phyloP scores from a whole-genome alignment of 2,888 invertebrate genomes.

The Sericinus montela region DNA sequence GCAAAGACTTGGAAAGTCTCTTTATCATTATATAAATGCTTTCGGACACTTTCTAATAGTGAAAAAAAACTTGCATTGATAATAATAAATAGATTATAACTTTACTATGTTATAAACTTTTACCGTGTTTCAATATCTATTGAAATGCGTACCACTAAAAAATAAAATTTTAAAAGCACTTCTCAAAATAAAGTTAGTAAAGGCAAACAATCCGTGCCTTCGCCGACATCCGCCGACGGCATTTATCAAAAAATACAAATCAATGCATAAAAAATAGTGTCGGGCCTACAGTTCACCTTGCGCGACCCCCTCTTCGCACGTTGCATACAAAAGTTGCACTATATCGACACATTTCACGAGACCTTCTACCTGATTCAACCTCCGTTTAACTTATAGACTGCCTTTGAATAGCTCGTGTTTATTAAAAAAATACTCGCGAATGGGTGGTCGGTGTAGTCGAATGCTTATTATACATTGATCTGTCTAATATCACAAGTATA shows the following conservation, averaged over 20 bases:
- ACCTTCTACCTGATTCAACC: conserved; percentile 64
- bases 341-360: conserved; percentile 71
- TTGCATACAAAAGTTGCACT: conserved; percentile 73
- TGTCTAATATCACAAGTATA: too few species aligned
- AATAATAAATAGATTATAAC: too few species aligned
- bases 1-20: too few species aligned
- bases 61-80: too few species aligned
- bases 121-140: too few species aligned
- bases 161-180: background rate
- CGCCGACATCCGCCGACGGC: conserved; percentile 34
- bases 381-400: conserved; percentile 36
- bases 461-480: conserved; percentile 28
- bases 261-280: conserved; percentile 39
- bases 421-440: conserved; percentile 38
- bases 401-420: conserved; percentile 31
- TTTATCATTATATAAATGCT: too few species aligned
- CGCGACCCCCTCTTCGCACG: conserved; percentile 70
- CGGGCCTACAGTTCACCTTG: conserved; percentile 54
- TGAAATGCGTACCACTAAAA: background rate
- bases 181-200: conserved; percentile 21
- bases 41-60: too few species aligned
- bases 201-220: conserved; percentile 7
- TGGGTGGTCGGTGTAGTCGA: conserved; percentile 55
- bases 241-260: conserved; percentile 28
- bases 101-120: too few species aligned